phyloP scores from a whole-genome alignment of 1,140 invertebrate genomes.

The Pseudomyrmex cubaensis region DNA sequence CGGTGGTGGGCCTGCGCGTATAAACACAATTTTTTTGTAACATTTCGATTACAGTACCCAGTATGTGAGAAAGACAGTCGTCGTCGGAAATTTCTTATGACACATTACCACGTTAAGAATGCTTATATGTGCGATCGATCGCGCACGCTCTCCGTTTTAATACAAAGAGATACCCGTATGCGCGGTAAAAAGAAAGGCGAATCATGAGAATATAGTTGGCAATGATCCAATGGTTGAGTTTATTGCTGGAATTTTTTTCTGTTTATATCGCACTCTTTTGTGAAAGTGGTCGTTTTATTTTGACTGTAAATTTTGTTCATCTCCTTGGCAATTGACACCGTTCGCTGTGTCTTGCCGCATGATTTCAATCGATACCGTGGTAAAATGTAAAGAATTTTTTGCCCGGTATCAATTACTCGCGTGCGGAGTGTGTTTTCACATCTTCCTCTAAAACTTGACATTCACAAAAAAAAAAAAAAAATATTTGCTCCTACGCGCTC shows the following conservation, averaged over 20 bases:
- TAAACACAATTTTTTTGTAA: not conserved
- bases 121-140: conserved; percentile 54
- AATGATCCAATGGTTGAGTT: conserved; percentile 61
- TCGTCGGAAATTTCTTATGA: conserved; percentile 5
- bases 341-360: not conserved
- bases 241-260: conserved; percentile 70
- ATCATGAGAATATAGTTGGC: conserved; percentile 62
- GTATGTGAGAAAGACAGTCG: not conserved
- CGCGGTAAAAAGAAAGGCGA: conserved; percentile 61
- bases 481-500: no score
- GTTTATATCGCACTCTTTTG: conserved; percentile 55
- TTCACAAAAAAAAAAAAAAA: no score
- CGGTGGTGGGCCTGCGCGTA: conserved; percentile 81
- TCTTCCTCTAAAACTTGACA: no score
- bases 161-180: conserved; percentile 51
- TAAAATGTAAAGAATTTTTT: no score
- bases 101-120: conserved; percentile 60
- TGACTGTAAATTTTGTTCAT: conserved; percentile 67
- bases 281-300: conserved; percentile 68
- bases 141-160: conserved; percentile 24
- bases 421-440: no score
- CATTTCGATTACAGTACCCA: no score
- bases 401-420: no score
- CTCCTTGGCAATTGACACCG: conserved; percentile 6
- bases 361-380: no score